These are phyloP conservation scores for Xenops minutus DNA, from an alignment of 2,797 vertebrate genomes.

Conservation along the genomic window DNA sequence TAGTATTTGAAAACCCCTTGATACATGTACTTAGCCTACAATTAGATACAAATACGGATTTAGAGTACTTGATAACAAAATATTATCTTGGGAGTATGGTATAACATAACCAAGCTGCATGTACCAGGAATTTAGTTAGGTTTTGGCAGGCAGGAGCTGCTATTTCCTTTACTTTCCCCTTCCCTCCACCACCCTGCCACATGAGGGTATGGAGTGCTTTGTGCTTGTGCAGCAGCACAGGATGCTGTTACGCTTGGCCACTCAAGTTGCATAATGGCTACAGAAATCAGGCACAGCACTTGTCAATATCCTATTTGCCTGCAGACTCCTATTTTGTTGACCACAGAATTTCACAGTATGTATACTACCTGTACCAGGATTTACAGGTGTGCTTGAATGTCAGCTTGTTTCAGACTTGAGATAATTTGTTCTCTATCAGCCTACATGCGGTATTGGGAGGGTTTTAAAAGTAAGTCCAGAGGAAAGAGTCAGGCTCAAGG, in stretches of 20 bases:
- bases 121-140: neutral
- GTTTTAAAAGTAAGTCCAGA: neutral
- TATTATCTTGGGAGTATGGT: neutral
- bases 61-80: neutral
- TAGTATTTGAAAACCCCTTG: neutral
- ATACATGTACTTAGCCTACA: fast-evolving
- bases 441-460: neutral
- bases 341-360: neutral
- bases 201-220: neutral
- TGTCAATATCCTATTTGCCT: neutral
- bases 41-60: neutral
- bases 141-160: neutral
- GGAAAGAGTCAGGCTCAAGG: slow-evolving; percentile 10
- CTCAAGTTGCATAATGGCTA: neutral
- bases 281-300: neutral
- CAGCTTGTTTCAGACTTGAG: neutral
- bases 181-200: neutral
- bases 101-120: neutral
- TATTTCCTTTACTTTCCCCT: neutral
- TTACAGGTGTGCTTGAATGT: slow-evolving; percentile 13
- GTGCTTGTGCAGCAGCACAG: neutral
- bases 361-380: neutral
- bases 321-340: neutral
- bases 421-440: neutral
- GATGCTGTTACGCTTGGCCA: neutral